Percentiles rank a stretch among this genome's conserved stretches.
Evolutionary conservation across 2,888 invertebrate genomes (phyloP).

Genomic region (Tachystola acroxantha): DNA sequence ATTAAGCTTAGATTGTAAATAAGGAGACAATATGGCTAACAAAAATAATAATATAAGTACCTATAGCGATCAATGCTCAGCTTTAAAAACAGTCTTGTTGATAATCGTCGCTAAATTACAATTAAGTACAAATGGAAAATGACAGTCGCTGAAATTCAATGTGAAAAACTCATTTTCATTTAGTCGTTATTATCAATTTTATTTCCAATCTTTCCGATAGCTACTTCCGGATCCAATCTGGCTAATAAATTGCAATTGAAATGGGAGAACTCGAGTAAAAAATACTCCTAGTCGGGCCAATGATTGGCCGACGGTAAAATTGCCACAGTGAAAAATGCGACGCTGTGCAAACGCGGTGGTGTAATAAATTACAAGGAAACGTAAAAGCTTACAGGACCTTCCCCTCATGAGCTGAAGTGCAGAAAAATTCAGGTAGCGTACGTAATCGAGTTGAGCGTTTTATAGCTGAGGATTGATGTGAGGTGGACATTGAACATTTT

Average conservation of each 20-base stretch:
- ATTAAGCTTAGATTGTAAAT: too few relatives aligned
- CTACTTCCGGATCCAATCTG: slow-evolving; percentile 6
- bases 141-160: too few relatives aligned
- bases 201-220: too few relatives aligned
- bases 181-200: too few relatives aligned
- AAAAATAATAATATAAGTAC: too few relatives aligned
- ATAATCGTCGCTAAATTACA: too few relatives aligned
- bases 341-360: slow-evolving; percentile 20
- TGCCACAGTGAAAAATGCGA: slow-evolving; percentile 46
- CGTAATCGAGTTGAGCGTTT: not conserved
- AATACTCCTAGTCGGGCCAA: slow-evolving; percentile 28
- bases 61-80: too few relatives aligned
- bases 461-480: not conserved
- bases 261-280: slow-evolving; percentile 32
- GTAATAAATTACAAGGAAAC: slow-evolving; percentile 57
- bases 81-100: too few relatives aligned
- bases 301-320: slow-evolving; percentile 41
- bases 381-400: slow-evolving; percentile 38
- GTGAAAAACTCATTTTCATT: too few relatives aligned
- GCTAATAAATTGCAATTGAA: slow-evolving; percentile 33
- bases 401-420: slow-evolving; percentile 17
- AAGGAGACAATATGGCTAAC: too few relatives aligned
- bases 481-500: too few relatives aligned
- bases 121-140: too few relatives aligned
- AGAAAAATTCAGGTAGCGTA: slow-evolving; percentile 12